Conservation (phyloP, 2,888 invertebrate genomes). For the Hymenopus coronatus region DNA sequence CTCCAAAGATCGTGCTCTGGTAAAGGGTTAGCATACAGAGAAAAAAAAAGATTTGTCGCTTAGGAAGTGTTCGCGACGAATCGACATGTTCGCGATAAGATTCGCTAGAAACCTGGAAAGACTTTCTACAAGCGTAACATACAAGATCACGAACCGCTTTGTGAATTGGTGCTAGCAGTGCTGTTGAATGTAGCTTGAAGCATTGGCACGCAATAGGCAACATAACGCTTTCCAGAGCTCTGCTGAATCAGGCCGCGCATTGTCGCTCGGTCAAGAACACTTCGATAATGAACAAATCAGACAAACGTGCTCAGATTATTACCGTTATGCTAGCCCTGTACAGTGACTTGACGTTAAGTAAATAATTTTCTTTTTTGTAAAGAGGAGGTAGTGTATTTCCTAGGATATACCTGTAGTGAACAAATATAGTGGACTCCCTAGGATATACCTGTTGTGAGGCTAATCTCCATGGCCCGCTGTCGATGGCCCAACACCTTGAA, state of each 20-base stretch:
- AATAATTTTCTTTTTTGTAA: neutral
- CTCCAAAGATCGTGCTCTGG: neutral
- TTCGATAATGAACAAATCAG: neutral
- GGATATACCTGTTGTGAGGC: constrained; percentile 88
- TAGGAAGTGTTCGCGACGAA: neutral
- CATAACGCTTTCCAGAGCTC: neutral
- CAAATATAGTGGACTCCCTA: constrained; percentile 32
- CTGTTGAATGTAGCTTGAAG: neutral
- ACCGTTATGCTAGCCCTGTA: neutral
- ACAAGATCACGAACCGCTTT: neutral
- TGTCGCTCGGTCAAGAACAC: neutral
- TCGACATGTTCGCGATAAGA: neutral
- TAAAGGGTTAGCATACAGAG: neutral
- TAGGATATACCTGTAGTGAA: neutral
- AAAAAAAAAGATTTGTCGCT: neutral
- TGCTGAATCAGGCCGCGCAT: neutral
- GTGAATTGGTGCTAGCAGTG: neutral
- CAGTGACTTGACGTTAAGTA: neutral
- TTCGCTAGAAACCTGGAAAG: neutral
- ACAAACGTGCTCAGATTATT: neutral
- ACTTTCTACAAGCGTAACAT: neutral
- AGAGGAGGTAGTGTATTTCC: neutral
- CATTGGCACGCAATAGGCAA: neutral
- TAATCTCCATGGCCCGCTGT: constrained; percentile 93
- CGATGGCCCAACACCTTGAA: constrained; percentile 97